These are phyloP conservation scores for Bombylius major DNA, from an alignment of 2,888 invertebrate species.

Conservation along the genomic window DNA sequence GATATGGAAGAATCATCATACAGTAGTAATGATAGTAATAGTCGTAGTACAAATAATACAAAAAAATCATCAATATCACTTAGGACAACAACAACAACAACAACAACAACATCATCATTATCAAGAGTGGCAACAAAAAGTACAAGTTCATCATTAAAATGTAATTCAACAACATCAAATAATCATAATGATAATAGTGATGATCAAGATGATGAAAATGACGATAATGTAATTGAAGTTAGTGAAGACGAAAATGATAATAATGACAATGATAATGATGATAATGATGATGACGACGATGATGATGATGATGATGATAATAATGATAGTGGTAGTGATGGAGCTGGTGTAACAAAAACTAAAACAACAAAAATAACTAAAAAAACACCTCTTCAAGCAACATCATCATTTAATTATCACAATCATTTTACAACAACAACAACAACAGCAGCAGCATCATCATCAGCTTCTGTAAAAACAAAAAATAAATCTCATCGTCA, in stretches of 20 bases:
- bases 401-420: too few relatives aligned
- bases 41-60: background rate
- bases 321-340: background rate
- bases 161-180: background rate
- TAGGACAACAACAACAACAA: conserved; percentile 42
- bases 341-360: background rate
- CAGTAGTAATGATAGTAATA: conserved; percentile 11
- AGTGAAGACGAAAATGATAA: background rate
- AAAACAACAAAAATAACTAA: too few relatives aligned
- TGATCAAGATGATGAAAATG: background rate
- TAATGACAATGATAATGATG: background rate
- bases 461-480: too few relatives aligned
- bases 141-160: conserved; percentile 47
- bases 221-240: background rate
- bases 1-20: conserved; percentile 16
- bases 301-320: background rate
- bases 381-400: too few relatives aligned
- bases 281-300: background rate
- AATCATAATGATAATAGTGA: background rate
- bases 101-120: conserved; percentile 46
- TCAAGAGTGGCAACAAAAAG: conserved; percentile 43
- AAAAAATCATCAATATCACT: conserved; percentile 16
- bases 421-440: too few relatives aligned
- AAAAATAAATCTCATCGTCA: too few relatives aligned
- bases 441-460: too few relatives aligned